These are phyloP conservation scores for Drosophila paramelanica DNA, from an alignment of 2,888 invertebrate genomes.

Conservation along the genomic window DNA sequence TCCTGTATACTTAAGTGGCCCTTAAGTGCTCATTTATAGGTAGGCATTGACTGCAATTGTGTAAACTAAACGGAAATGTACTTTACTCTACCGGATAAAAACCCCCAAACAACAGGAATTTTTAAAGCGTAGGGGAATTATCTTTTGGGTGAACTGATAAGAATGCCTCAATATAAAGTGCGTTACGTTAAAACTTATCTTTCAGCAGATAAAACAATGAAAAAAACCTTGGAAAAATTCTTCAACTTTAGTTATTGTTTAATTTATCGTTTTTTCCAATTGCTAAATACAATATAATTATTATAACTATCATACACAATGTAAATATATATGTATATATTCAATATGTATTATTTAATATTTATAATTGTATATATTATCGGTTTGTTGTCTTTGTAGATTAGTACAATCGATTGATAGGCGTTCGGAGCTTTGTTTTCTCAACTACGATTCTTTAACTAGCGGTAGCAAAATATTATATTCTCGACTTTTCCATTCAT, in stretches of 20 bases:
- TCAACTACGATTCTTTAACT: conserved; percentile 32
- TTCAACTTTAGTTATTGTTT: conserved; percentile 60
- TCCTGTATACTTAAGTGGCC: conserved; percentile 36
- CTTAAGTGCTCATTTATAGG: conserved; percentile 4
- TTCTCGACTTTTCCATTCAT: conserved; percentile 23
- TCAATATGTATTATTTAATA: conserved; percentile 21
- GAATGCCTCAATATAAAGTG: background rate
- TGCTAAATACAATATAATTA: conserved; percentile 68
- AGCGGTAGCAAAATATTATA: conserved; percentile 62
- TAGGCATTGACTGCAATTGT: background rate
- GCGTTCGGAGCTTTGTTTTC: conserved; percentile 50
- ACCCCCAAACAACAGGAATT: background rate
- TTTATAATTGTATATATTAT: conserved; percentile 35
- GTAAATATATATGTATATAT: conserved; percentile 50
- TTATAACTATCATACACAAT: conserved; percentile 66
- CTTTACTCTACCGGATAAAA: conserved; percentile 1
- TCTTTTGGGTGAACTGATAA: conserved; percentile 6
- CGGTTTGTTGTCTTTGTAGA: conserved; percentile 37
- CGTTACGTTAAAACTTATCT: background rate
- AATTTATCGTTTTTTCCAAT: conserved; percentile 65
- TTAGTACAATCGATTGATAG: conserved; percentile 54
- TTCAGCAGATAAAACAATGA: background rate
- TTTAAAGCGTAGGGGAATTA: background rate
- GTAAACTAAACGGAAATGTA: background rate
- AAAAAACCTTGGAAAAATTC: background rate